Percentiles rank a stretch among this genome's conserved stretches.
Evolutionary conservation across 1,140 invertebrate genomes (phyloP).

Genomic region (Camponotus floridanus): DNA sequence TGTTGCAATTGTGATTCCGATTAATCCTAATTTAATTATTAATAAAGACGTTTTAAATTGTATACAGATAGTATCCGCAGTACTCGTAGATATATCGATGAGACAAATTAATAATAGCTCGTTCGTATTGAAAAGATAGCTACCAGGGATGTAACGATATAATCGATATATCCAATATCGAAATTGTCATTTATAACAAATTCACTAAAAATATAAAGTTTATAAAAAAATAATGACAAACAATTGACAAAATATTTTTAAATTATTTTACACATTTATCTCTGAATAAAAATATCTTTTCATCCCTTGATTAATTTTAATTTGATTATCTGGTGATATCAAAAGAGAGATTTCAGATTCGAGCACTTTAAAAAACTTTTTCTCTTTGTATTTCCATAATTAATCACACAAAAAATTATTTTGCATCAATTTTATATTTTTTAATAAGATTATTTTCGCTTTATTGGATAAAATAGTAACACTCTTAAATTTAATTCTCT

Average conservation of each 20-base stretch:
- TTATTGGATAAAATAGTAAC: too few relatives aligned
- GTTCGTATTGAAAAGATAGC: neutral
- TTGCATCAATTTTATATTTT: too few relatives aligned
- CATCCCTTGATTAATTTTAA: too few relatives aligned
- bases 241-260: neutral
- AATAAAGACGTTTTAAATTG: neutral
- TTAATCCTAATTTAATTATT: neutral
- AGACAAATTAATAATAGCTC: constrained; percentile 5
- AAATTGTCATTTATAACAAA: neutral
- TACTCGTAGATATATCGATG: neutral
- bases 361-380: too few relatives aligned
- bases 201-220: neutral
- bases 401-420: too few relatives aligned
- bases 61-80: neutral
- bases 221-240: neutral
- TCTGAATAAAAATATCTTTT: too few relatives aligned
- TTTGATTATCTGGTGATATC: too few relatives aligned
- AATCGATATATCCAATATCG: constrained; percentile 3
- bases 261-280: too few relatives aligned
- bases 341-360: too few relatives aligned
- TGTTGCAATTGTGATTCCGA: neutral
- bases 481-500: too few relatives aligned
- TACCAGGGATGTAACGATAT: neutral
- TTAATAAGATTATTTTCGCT: too few relatives aligned
- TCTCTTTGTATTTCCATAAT: too few relatives aligned